Evolutionary conservation across 2,113 vertebrate species (phyloP), one percentile per base, ranked within the genome.

Genomic region (Podarcis muralis): DNA sequence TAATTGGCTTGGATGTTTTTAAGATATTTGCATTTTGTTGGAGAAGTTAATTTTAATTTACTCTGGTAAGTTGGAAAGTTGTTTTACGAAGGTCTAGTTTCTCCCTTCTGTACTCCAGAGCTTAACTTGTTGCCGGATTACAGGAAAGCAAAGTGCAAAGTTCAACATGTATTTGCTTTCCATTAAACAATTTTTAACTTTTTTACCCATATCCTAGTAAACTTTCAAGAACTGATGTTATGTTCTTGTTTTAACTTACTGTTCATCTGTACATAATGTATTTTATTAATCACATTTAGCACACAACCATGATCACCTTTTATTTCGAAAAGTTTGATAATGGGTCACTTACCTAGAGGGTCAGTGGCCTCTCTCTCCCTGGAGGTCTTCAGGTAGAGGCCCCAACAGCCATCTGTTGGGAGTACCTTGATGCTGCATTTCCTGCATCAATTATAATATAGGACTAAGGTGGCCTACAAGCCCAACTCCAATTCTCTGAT

Each of bases 1-100:
- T 97, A 97, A 97, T 97, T 97, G 96, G 94, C 94, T 94, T 95
- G 92, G 94, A 85, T 95, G 83, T 95, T 95, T 94, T 94, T 93
- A 92, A 95, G 93, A 91, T 97, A 96, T 97, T 97, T 97, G 95
- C 94, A 93, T 97, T 95, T 96, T 96, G 93, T 93, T 90, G 87
- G 91, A 87, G 92, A 96, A 96, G 91, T 96, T 96, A 93, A 95
- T 95, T 94, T 97, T 91, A 85, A 95, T 87, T 96, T 87, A 81
- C 37, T 23, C 84, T 89, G 95, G 95, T 89, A 91, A 68, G 88
- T 80, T 89, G 89, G 92, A 18, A 76, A 91, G 90, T 93, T 95
- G 91, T 0, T 86, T 65, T 88, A 81, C 30, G 15, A 83, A 53
- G 65, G 81, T 77, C 35, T n/a, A 77, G 32, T 48, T 87, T 86